Evolutionary conservation across 2,797 vertebrate species (phyloP), one percentile per base, ranked within the genome.

Genomic region (Anguilla pacifica): DNA sequence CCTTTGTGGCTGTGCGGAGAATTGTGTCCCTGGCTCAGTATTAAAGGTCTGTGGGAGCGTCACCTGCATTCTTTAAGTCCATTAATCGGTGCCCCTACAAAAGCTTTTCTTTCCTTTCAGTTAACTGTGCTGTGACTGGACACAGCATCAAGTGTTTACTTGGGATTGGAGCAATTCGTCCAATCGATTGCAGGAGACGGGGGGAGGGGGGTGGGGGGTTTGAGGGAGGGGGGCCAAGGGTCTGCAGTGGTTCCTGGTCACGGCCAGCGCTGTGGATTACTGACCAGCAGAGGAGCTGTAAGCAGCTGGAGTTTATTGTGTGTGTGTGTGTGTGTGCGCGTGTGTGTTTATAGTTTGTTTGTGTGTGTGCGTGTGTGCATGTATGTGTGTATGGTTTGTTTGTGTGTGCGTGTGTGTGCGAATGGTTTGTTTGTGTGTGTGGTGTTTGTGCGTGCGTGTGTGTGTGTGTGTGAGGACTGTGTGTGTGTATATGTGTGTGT

Each of bases 81-180:
- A 91, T 92, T 92, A 92, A 90, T 64, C 83, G 83, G 46, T 88
- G 84, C 87, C 67, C 85, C 88, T 85, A 82, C 86, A 31, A 85
- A 59, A 70, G 89, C 89, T 85, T 88, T 88, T 87, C 88, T 89
- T 90, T 90, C 89, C 88, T 86, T 88, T 88, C 89, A 74, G 35
- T 35, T 88, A 88, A 91, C 87, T 67, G 25, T 77, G 74, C 85
- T 92, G 90, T 93, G 91, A 92, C 90, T 87, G 88, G 90, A 87
- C 91, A 91, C 86, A 35, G 84, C 87, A 89, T 89, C 57, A 39
- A 82, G 87, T 90, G 90, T 92, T 93, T 93, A 93, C 89, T 88
- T 84, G 35, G 43, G 89, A 89, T 88, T 90, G 87, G 59, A 81
- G 86, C 79, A 84, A 64, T 87, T 85, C 83, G 10, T 53, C 25